Base-by-base conservation (phyloP, 2,888 invertebrate genomes). In the Pimpla rufipes region DNA sequence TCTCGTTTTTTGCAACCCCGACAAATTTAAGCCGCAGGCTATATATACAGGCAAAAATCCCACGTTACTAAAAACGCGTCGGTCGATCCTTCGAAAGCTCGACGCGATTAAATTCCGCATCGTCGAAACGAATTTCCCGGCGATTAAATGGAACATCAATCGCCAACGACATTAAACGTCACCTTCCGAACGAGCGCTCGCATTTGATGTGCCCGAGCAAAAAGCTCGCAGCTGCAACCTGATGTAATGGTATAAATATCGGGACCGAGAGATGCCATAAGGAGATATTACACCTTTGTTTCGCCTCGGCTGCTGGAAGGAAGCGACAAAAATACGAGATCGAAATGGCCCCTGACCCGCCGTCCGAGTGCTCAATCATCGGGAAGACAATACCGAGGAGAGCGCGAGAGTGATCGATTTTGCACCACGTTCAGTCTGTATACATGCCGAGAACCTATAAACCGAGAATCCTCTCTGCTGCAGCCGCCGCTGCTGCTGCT, bases 321-420 rank as follows among this genome's bases (percentile, higher is more conserved):
- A 66, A 74, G 59, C 35, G 11, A 18, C 7, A 64, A 62, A 80
- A 75, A 70, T 55, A 45, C n/a, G 23, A 74, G 52, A 68, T 70
- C 64, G 64, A 64, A 80, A 75, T 64, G 80, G 70, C 75, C 62
- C 29, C 50, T 75, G 64, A 75, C 68, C 68, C 45, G 16, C 16
- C 8, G 68, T 42, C 45, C 52, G 21, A 45, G 55, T 68, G 47
- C 37, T 71, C 76, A 57, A 62, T 81, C 64, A 29, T 76, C 55
- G 21, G 18, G 16, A 57, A 57, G 64, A 66, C 50, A 47, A 64
- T 64, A 11, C 47, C 52, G 42, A 8, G n/a, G n/a, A 47, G 67
- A 76, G 35, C 74, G 47, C 21, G 47, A 78, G 55, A 55, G 52
- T 64, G 75, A 79, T 79, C 82, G 79, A 79, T 83, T 83, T 79